Base-by-base conservation (phyloP, 2,113 vertebrate species). In the Archocentrus centrarchus region DNA sequence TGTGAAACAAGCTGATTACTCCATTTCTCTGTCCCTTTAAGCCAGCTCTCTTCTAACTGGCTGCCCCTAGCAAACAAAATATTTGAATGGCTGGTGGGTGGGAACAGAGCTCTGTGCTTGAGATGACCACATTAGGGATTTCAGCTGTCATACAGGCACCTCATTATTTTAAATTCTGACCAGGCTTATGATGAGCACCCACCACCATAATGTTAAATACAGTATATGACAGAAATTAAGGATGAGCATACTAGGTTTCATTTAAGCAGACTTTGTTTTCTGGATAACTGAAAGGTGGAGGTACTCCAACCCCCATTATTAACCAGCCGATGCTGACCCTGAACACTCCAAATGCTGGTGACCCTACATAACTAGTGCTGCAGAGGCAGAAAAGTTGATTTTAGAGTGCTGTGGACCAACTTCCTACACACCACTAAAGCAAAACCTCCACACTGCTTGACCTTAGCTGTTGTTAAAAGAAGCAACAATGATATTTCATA, bases 1-100 rank as follows among this genome's bases (percentile, higher is more conserved):
- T 73, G 44, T 73, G 20, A 73, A 73, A 73, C 66, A 73, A 73
- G 24, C 66, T 53, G 17, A 32, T 73, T 53, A 73, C 55, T 50
- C 18, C 17, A 18, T 32, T 58, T 73, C 47, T 30, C 47, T 27
- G 32, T 55, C 53, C 18, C 18, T 73, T 35, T 35, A 73, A 73
- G 20, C 11, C 11, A 73, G 68, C 68, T 73, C 27, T 73, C 53
- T 55, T 73, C 27, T 73, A 47, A 73, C 11, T 73, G 68, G 27
- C 68, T 35, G 30, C 32, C 68, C 27, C 27, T n/a, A 53, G 47
- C 68, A 55, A 55, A 73, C 27, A 73, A 73, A 55, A 18, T 55
- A 73, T 73, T 2, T 55, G 68, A 73, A 35, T 20, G 24, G 47
- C 18, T 55, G 68, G 3, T 9, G 18, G 24, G 27, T 35, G 68